phyloP scores from a whole-genome alignment of 2,797 vertebrate genomes.

The Coendou prehensilis region DNA sequence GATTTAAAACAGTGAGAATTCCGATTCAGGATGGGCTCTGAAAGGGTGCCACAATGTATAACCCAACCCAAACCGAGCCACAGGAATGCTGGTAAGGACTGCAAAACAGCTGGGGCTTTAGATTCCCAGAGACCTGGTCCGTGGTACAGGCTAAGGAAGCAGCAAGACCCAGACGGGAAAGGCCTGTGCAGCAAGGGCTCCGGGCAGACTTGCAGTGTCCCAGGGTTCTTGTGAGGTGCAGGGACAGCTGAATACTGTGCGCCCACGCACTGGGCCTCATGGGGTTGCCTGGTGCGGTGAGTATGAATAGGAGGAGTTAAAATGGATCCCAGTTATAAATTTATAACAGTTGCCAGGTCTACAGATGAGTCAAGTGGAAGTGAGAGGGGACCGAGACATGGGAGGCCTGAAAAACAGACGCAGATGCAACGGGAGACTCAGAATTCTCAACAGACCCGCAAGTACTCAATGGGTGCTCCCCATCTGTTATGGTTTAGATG shows the following conservation, averaged over 20 bases:
- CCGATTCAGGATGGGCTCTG: neutral
- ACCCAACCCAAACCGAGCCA: neutral
- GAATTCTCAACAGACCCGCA: neutral
- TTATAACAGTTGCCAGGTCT: fast-evolving
- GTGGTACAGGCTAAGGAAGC: neutral
- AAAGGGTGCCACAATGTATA: fast-evolving
- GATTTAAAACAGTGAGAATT: neutral
- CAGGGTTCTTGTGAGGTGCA: neutral
- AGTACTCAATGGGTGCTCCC: fast-evolving
- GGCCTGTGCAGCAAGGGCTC: fast-evolving
- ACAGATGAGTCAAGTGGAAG: neutral
- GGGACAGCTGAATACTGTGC: neutral
- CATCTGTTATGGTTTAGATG: too few relatives aligned
- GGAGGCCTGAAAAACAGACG: neutral
- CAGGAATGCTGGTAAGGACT: neutral
- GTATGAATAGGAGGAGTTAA: too few relatives aligned
- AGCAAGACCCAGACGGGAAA: neutral
- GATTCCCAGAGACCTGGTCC: too few relatives aligned
- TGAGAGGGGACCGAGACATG: fast-evolving
- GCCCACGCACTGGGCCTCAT: neutral
- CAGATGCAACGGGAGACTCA: neutral
- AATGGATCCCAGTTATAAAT: neutral
- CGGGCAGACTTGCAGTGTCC: neutral
- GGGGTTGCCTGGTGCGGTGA: neutral
- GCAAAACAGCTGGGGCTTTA: neutral